Evolutionary conservation across 2,113 vertebrate genomes (phyloP), one percentile per base, ranked within the genome.

Genomic region (Sturnus vulgaris): DNA sequence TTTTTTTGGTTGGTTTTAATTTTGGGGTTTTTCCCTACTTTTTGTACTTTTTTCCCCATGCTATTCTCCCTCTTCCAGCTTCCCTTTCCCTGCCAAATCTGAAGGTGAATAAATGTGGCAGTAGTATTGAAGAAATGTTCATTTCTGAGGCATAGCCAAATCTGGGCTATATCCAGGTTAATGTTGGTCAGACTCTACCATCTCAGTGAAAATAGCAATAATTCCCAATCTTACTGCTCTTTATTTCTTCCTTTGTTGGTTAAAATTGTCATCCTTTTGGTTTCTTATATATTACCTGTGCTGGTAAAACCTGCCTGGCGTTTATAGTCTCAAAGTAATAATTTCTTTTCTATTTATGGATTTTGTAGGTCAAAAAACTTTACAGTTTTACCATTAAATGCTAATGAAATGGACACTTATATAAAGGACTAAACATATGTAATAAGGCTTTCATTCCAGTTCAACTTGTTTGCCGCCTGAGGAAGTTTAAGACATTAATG

Each of bases 71-170:
- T 2, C 3, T 86, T 19, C 15, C 15, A 42, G 16, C 7, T 35
- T 65, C 57, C 50, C 39, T 35, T 50, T 85, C 42, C 52, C 81
- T 68, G 3, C 15, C 25, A 92, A 91, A 97, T 95, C 49, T 93
- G 50, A 96, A 98, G 79, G 80, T 35, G 78, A 72, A 90, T 90
- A 76, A 95, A 91, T 91, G 57, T 84, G 89, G 92, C 92, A 96
- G 77, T 92, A 95, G 68, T 89, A 96, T 94, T 89, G 79, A 92
- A 96, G 91, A 97, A 96, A 95, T 92, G 50, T 82, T 97, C 24
- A 50, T 83, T 97, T 95, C 82, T 88, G 85, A 97, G 82, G 80
- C 93, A 98, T 42, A 42, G 40, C 40, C 40, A 42, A 42, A 42
- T 95, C 90, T 96, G 88, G 91, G 91, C 92, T 96, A 82, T 86